These are phyloP conservation scores for Elanus axillaris DNA, from an alignment of 2,113 vertebrate genomes.

Conservation along the genomic window DNA sequence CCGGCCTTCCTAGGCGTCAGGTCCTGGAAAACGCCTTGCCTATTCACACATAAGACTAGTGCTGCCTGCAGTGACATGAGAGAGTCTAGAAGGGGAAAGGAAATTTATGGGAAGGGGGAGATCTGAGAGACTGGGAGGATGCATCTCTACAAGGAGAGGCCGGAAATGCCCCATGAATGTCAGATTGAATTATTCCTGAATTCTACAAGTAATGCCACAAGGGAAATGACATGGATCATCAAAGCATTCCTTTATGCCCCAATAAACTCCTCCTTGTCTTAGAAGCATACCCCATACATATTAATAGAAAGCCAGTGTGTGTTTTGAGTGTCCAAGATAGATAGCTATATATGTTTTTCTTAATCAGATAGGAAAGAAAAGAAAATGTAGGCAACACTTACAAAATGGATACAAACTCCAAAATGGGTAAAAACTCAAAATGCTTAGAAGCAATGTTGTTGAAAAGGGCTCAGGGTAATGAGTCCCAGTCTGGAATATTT, in stretches of 20 bases:
- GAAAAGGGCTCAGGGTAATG: background rate
- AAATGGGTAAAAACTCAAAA: background rate
- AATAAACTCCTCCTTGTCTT: slow-evolving; percentile 20
- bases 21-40: background rate
- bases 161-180: slow-evolving; percentile 54
- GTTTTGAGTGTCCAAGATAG: background rate
- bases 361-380: background rate
- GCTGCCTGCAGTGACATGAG: background rate
- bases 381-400: background rate
- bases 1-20: background rate
- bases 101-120: background rate
- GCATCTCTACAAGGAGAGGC: background rate
- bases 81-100: background rate
- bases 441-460: background rate
- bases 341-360: background rate
- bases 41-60: background rate
- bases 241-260: slow-evolving; percentile 31
- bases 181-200: slow-evolving; percentile 46
- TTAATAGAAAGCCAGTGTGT: background rate
- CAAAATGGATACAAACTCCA: background rate
- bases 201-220: slow-evolving; percentile 26
- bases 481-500: background rate
- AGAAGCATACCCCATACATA: background rate
- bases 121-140: background rate
- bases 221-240: slow-evolving; percentile 23